These are phyloP conservation scores for Protophormia terraenovae DNA, from an alignment of 2,888 invertebrate genomes.

Conservation along the genomic window DNA sequence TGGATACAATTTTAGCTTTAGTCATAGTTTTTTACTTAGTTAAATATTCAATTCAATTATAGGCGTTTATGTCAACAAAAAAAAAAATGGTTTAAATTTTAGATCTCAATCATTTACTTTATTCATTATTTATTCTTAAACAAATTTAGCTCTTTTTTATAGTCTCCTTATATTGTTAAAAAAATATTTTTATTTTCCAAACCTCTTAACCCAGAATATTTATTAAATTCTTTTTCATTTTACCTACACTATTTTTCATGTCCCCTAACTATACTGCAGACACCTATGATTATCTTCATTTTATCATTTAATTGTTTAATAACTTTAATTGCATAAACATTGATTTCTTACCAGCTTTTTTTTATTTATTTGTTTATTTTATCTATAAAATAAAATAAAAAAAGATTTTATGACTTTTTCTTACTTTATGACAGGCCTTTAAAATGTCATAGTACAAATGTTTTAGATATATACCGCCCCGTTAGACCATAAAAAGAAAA, in stretches of 20 bases:
- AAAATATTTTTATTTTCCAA: too few species aligned
- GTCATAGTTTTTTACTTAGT: too few species aligned
- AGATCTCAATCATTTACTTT: too few species aligned
- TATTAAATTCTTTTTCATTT: too few species aligned
- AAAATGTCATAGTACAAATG: background rate
- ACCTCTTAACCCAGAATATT: too few species aligned
- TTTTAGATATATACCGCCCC: background rate
- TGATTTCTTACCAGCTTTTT: constrained; percentile 32
- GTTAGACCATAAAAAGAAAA: background rate
- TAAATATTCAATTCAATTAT: too few species aligned
- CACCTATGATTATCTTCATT: background rate
- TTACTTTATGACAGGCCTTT: constrained; percentile 9
- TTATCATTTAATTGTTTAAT: constrained; percentile 30
- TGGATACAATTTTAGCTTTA: too few species aligned
- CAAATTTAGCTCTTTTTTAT: too few species aligned
- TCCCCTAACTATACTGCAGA: background rate
- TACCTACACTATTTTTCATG: background rate
- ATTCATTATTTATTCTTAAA: too few species aligned
- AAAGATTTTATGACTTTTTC: constrained; percentile 28
- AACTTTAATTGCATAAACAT: constrained; percentile 44
- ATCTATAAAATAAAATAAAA: background rate
- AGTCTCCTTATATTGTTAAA: too few species aligned
- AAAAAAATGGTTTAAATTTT: too few species aligned
- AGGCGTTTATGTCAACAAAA: too few species aligned
- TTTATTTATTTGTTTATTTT: constrained; percentile 4